Evolutionary conservation across 1,140 invertebrate species (phyloP).

Genomic region (Papilio helenus): DNA sequence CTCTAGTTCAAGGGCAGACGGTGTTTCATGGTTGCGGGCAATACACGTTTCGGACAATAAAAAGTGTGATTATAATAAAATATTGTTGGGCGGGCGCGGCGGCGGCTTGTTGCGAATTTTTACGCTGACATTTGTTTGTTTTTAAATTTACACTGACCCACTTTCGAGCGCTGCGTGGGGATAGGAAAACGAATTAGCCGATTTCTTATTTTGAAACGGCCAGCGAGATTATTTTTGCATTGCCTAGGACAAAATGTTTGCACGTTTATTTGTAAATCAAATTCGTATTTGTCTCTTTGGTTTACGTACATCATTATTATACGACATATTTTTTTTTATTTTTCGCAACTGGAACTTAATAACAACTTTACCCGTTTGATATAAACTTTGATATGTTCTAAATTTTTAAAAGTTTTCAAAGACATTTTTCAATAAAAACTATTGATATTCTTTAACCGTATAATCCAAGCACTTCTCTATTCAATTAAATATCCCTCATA

Average conservation of each 20-base stretch:
- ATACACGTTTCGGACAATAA: slow-evolving; percentile 38
- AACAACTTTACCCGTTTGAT: not conserved
- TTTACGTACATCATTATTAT: not conserved
- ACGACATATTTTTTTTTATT: no score
- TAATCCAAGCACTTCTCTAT: not conserved
- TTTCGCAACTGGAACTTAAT: not conserved
- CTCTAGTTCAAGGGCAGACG: slow-evolving; percentile 61
- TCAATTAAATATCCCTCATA: not conserved
- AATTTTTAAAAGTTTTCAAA: not conserved
- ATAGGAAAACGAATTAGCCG: slow-evolving; percentile 17
- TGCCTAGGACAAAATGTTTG: slow-evolving; percentile 21
- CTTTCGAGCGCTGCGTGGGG: slow-evolving; percentile 21
- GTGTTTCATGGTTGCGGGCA: slow-evolving; percentile 50
- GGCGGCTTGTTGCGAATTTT: slow-evolving; percentile 34
- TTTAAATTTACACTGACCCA: slow-evolving; percentile 36
- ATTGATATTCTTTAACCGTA: no score
- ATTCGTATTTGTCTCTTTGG: slow-evolving; percentile 18
- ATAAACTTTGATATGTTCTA: not conserved
- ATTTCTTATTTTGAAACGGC: slow-evolving; percentile 27
- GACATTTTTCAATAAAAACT: no score
- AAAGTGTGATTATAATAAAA: slow-evolving; percentile 38
- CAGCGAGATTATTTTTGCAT: slow-evolving; percentile 17
- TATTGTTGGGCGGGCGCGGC: slow-evolving; percentile 19
- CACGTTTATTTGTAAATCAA: not conserved
- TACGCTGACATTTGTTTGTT: slow-evolving; percentile 30